phyloP scores from a whole-genome alignment of 2,113 vertebrate species.

The Ameiurus melas region DNA sequence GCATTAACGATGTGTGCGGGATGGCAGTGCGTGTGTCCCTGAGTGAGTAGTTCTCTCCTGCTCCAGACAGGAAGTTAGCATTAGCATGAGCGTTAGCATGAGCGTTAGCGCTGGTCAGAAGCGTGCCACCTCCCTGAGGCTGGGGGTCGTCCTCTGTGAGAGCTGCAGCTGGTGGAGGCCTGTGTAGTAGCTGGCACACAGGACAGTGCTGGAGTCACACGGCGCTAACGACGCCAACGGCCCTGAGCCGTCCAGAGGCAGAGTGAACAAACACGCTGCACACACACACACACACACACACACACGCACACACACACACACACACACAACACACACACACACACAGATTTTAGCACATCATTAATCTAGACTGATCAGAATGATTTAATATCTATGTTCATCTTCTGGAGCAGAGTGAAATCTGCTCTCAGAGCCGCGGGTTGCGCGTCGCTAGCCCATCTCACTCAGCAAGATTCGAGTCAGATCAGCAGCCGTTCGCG shows the following conservation, averaged over 20 bases:
- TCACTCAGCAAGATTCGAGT: background rate
- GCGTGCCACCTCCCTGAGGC: slow-evolving; percentile 62
- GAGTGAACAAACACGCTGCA: slow-evolving; percentile 81
- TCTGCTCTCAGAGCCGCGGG: background rate
- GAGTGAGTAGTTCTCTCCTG: background rate
- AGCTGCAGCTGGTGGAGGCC: slow-evolving; percentile 82
- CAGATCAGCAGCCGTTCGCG: background rate
- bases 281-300: slow-evolving; percentile 17
- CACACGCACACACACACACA: slow-evolving; percentile 41
- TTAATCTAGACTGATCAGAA: background rate
- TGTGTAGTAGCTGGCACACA: slow-evolving; percentile 84
- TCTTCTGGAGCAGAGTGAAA: background rate
- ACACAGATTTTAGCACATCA: background rate
- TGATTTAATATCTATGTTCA: background rate
- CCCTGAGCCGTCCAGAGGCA: slow-evolving; percentile 81
- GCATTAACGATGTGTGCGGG: background rate
- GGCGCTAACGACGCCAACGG: slow-evolving; percentile 80
- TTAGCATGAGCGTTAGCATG: background rate
- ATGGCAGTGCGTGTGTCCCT: slow-evolving; percentile 1
- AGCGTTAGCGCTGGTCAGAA: slow-evolving; percentile 64
- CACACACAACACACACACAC: background rate
- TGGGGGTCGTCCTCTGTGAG: slow-evolving; percentile 47
- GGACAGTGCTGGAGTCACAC: slow-evolving; percentile 71
- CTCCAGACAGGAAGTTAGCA: background rate
- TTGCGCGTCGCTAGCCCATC: background rate